These are phyloP conservation scores for Noctua janthina DNA, from an alignment of 2,888 invertebrate species.

Conservation along the genomic window DNA sequence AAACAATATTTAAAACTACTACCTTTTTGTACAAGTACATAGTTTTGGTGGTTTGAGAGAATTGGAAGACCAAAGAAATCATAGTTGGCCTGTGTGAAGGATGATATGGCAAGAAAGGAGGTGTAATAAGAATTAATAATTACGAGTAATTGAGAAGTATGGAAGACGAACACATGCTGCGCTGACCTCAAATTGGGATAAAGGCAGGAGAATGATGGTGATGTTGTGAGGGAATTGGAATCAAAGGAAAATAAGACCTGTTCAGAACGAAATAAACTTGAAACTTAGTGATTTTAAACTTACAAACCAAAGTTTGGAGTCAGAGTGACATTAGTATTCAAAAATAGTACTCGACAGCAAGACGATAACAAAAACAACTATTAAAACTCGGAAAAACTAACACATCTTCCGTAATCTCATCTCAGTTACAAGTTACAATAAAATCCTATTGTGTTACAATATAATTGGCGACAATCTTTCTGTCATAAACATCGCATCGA, in stretches of 20 bases:
- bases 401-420: not conserved
- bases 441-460: conserved; percentile 25
- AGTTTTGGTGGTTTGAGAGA: too few relatives aligned
- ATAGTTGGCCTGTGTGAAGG: too few relatives aligned
- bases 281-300: not conserved
- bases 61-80: too few relatives aligned
- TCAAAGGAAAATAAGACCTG: not conserved
- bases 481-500: conserved; percentile 56
- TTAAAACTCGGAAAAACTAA: not conserved
- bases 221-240: not conserved
- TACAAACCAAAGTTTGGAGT: not conserved
- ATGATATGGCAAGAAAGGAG: too few relatives aligned
- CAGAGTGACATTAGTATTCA: not conserved
- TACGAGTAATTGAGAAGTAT: too few relatives aligned
- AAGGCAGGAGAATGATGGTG: too few relatives aligned
- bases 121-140: too few relatives aligned
- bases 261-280: not conserved
- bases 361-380: not conserved
- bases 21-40: too few relatives aligned
- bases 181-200: too few relatives aligned
- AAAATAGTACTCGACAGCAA: not conserved
- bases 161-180: too few relatives aligned
- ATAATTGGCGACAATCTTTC: conserved; percentile 44
- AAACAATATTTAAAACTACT: too few relatives aligned
- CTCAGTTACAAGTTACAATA: conserved; percentile 10